Conservation (phyloP, 2,888 invertebrate genomes). For the Rhagium mordax region DNA sequence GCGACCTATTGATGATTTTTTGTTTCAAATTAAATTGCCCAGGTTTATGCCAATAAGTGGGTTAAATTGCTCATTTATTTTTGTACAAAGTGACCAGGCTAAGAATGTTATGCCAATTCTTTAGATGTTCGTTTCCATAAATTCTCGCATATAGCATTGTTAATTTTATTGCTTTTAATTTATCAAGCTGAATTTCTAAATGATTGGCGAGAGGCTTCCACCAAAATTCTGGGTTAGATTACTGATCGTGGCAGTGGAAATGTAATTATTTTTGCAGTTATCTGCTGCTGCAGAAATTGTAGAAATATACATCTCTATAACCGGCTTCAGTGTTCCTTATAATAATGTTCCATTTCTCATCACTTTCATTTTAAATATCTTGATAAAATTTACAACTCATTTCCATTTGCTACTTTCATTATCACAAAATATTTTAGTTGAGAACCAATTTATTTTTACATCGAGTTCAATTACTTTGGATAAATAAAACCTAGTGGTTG, state of each 20-base stretch:
- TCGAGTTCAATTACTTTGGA: not conserved
- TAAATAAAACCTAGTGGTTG: not conserved
- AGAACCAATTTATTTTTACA: not conserved
- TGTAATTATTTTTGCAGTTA: not conserved
- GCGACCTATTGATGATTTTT: not conserved
- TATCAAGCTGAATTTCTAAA: no score
- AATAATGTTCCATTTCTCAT: not conserved
- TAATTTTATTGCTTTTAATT: no score
- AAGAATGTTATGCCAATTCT: no score
- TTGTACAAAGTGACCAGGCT: not conserved
- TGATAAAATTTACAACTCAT: not conserved
- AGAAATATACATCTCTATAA: not conserved
- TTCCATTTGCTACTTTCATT: not conserved
- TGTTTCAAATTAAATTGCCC: not conserved
- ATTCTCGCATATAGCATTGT: no score
- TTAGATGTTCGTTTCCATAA: no score
- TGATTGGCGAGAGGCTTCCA: no score
- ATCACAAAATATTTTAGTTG: not conserved
- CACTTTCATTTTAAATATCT: not conserved
- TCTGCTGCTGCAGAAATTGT: not conserved
- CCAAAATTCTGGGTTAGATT: no score
- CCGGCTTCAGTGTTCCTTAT: not conserved
- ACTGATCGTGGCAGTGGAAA: no score
- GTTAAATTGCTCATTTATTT: not conserved
- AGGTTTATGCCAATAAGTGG: not conserved